Percentiles rank a stretch among this genome's conserved stretches.
Evolutionary conservation across 2,888 invertebrate genomes (phyloP).

Genomic region (Anagyrus pseudococci): DNA sequence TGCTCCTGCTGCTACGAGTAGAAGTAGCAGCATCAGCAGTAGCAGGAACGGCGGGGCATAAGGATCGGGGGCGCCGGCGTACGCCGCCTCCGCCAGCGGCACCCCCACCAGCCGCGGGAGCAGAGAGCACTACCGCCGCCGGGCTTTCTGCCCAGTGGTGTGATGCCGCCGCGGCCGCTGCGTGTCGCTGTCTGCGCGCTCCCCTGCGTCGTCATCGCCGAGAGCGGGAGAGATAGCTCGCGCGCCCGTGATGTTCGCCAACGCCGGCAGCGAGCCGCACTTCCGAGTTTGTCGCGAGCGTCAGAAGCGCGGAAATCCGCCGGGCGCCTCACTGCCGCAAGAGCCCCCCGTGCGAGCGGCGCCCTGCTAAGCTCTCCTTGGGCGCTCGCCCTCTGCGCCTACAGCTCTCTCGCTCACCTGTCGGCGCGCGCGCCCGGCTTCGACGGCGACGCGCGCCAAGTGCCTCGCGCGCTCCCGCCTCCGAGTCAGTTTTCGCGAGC

Average conservation of each 20-base stretch:
- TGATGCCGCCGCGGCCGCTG: constrained; percentile 1
- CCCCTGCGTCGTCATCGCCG: constrained; percentile 1
- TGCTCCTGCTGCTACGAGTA: constrained; percentile 14
- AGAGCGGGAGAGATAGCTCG: constrained; percentile 37
- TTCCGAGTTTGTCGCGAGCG: constrained; percentile 42
- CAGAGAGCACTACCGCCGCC: not conserved
- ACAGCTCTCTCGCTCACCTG: no score
- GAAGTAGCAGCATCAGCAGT: no score
- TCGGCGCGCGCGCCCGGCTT: not conserved
- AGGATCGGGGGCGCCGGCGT: no score
- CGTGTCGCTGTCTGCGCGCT: constrained; percentile 2
- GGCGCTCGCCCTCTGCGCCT: constrained; percentile 7
- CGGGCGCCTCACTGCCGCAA: not conserved
- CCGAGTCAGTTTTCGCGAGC: not conserved
- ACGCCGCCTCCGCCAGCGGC: no score
- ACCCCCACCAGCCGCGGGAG: not conserved
- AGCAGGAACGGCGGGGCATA: no score
- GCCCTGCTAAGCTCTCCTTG: not conserved
- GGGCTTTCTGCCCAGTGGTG: not conserved
- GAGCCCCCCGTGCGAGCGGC: constrained; percentile 16
- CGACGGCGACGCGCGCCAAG: not conserved
- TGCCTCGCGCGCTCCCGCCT: not conserved
- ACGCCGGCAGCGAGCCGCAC: constrained; percentile 50
- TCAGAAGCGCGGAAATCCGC: constrained; percentile 15
- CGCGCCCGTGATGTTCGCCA: constrained; percentile 47